A percentile compares a stretch with the other conserved stretches of the same genome.
These are phyloP conservation scores for Phrynosoma blainvillii DNA, from an alignment of 2,113 vertebrate genomes.

Conservation along the genomic window DNA sequence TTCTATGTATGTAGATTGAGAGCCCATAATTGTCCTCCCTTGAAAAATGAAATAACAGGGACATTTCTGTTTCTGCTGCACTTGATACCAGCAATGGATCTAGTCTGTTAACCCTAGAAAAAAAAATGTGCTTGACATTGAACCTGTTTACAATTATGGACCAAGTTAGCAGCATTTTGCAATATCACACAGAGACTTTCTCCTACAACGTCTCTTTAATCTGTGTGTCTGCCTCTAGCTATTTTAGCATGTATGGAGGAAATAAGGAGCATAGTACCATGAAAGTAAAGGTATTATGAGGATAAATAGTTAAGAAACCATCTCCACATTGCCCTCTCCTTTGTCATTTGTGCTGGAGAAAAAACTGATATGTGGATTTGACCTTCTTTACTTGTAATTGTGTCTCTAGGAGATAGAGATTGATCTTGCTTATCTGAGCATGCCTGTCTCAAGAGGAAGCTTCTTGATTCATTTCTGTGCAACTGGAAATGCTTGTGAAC, in stretches of 20 bases:
- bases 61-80: neutral
- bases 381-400: slow-evolving; percentile 13
- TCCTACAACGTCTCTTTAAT: neutral
- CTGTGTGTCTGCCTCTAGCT: neutral
- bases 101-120: neutral
- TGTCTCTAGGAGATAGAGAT: slow-evolving; percentile 13
- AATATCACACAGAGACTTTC: slow-evolving; percentile 4
- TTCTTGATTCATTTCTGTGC: neutral
- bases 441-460: neutral
- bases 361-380: slow-evolving; percentile 7
- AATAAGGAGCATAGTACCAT: slow-evolving; percentile 9
- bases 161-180: neutral
- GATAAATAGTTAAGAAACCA: slow-evolving; percentile 8
- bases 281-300: neutral
- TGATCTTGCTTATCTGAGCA: slow-evolving; percentile 13
- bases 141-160: neutral
- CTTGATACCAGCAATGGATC: neutral
- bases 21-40: neutral
- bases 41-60: neutral
- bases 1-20: neutral
- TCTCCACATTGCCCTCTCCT: neutral
- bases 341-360: neutral
- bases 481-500: neutral
- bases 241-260: neutral
- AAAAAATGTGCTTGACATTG: neutral